Conservation (phyloP, 2,113 vertebrate genomes). For the Melanerpes aurifrons region DNA sequence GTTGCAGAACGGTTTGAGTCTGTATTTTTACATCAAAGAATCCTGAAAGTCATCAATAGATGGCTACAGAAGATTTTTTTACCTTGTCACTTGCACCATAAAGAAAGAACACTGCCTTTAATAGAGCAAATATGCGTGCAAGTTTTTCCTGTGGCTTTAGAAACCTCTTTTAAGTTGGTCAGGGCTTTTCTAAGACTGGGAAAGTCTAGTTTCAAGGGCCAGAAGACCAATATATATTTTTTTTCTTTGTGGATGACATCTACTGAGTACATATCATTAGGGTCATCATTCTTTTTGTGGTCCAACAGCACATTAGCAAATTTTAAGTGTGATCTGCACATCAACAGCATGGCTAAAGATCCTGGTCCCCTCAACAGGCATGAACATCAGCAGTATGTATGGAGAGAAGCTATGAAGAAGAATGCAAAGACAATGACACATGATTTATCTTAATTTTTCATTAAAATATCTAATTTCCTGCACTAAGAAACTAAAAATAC, state of each 20-base stretch:
- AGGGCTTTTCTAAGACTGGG: not conserved
- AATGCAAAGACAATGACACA: not conserved
- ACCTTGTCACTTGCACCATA: not conserved
- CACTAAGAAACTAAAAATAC: not conserved
- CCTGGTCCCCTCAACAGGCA: not conserved
- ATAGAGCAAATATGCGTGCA: accelerated
- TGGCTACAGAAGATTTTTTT: not conserved
- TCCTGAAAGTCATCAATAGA: not conserved
- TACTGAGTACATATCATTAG: not conserved
- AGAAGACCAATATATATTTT: not conserved
- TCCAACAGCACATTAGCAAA: not conserved
- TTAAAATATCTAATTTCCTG: not conserved
- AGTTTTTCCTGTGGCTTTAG: not conserved
- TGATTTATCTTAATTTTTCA: not conserved
- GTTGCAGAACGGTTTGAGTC: not conserved
- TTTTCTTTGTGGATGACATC: not conserved
- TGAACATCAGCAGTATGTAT: not conserved
- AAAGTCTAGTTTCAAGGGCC: not conserved
- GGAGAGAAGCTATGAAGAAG: not conserved
- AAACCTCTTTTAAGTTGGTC: not conserved
- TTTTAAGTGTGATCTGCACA: not conserved
- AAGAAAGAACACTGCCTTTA: not conserved
- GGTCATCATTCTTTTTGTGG: not conserved
- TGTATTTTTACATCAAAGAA: not conserved
- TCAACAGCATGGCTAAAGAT: not conserved